A percentile compares a stretch with the other conserved stretches of the same genome.
These are phyloP conservation scores for Acanthosoma haemorrhoidale DNA, from an alignment of 2,888 invertebrate species.

Conservation along the genomic window DNA sequence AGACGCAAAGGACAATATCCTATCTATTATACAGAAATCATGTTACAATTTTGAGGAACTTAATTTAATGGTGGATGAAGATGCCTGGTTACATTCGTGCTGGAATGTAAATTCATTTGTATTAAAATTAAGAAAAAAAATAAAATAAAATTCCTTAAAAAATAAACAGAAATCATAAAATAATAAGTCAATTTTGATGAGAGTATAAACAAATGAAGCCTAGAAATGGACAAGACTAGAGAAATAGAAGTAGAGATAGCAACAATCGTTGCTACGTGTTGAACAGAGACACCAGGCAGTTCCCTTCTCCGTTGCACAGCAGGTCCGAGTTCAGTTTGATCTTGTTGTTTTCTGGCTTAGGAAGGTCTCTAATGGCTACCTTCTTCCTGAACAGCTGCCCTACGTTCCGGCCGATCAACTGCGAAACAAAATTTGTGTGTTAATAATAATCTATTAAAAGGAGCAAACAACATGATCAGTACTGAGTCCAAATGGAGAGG, in stretches of 20 bases:
- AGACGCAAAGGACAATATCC: no score
- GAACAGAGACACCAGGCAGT: constrained; percentile 23
- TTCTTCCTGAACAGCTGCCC: constrained; percentile 84
- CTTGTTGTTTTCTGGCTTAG: constrained; percentile 56
- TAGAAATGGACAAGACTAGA: background rate
- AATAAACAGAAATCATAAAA: no score
- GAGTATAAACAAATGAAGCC: background rate
- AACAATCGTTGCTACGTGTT: constrained; percentile 11
- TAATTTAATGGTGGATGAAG: no score
- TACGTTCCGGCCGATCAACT: constrained; percentile 77
- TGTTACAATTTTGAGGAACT: no score
- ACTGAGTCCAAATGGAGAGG: no score
- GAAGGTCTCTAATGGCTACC: constrained; percentile 78
- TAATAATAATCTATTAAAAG: no score
- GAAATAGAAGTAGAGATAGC: background rate
- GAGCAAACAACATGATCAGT: no score
- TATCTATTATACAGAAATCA: no score
- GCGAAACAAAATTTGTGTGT: constrained; percentile 45
- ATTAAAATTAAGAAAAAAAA: background rate
- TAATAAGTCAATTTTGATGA: background rate
- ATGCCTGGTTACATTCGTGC: background rate
- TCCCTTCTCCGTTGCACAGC: constrained; percentile 19
- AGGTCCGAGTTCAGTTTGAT: constrained; percentile 26
- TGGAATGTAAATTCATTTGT: constrained; percentile 2
- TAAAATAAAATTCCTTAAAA: background rate